These are phyloP conservation scores for Oscheius onirici DNA, from an alignment of 2,888 invertebrate genomes.

Conservation along the genomic window DNA sequence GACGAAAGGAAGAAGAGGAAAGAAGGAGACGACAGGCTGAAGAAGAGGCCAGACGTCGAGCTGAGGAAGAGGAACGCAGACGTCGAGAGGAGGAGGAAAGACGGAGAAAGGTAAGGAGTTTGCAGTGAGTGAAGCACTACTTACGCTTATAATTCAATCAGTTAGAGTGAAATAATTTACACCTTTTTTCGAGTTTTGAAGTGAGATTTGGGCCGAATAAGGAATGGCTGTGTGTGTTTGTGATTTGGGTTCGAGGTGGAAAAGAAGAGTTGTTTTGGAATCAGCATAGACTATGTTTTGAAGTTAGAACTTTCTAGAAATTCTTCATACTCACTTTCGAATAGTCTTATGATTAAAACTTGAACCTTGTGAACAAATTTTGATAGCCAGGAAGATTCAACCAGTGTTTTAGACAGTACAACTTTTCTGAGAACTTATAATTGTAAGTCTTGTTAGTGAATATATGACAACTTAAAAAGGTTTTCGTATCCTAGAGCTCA, in stretches of 20 bases:
- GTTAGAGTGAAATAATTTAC: background rate
- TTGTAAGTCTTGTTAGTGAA: background rate
- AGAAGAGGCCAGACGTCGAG: slow-evolving; percentile 47
- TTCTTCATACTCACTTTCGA: too few relatives aligned
- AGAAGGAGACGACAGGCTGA: slow-evolving; percentile 44
- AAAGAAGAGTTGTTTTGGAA: too few relatives aligned
- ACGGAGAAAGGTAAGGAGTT: slow-evolving; percentile 18
- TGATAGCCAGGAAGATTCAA: too few relatives aligned
- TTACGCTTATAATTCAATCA: background rate
- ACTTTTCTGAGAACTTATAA: background rate
- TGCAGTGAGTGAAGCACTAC: slow-evolving; percentile 23
- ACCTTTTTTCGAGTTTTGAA: slow-evolving; percentile 5
- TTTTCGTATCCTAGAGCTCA: too few relatives aligned
- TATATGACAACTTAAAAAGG: background rate
- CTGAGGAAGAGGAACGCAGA: slow-evolving; percentile 46
- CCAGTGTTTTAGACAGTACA: too few relatives aligned
- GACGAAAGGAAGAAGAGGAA: slow-evolving; percentile 47
- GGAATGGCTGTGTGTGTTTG: background rate
- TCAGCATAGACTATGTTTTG: too few relatives aligned
- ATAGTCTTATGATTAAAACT: too few relatives aligned
- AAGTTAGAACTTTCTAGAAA: too few relatives aligned
- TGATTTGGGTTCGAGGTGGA: background rate
- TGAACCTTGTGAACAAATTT: too few relatives aligned
- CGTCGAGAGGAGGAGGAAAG: slow-evolving; percentile 29
- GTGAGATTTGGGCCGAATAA: background rate